Evolutionary conservation across 1,140 invertebrate species (phyloP).

Genomic region (Nomia melanderi): DNA sequence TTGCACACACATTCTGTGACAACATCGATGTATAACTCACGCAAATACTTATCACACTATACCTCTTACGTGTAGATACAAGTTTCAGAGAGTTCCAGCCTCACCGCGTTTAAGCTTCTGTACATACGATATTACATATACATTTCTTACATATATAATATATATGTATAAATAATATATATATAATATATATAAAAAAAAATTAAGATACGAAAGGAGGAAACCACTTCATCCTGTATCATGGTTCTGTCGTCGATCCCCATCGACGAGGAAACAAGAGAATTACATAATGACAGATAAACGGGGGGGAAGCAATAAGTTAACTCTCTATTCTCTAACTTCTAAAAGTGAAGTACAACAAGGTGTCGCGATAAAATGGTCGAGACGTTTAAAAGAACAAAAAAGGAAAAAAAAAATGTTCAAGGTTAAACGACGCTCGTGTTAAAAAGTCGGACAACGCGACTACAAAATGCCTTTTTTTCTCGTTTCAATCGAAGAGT

Average conservation of each 20-base stretch:
- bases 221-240: constrained; percentile 19
- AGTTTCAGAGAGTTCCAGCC: constrained; percentile 43
- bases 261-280: neutral
- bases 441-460: constrained; percentile 6
- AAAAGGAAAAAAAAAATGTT: neutral
- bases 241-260: neutral
- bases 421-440: neutral
- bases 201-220: constrained; percentile 24
- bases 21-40: neutral
- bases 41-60: constrained; percentile 28
- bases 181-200: constrained; percentile 8
- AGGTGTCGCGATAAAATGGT: constrained; percentile 18
- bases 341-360: constrained; percentile 36
- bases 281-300: neutral
- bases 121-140: neutral
- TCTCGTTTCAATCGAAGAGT: neutral
- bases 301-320: constrained; percentile 24
- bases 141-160: neutral
- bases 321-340: constrained; percentile 23
- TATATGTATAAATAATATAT: constrained; percentile 4
- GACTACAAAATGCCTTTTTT: constrained; percentile 24
- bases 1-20: neutral
- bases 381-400: constrained; percentile 3
- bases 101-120: constrained; percentile 32
- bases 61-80: constrained; percentile 11